Conservation (phyloP, 2,888 invertebrate genomes). For the Xylocampa areola region DNA sequence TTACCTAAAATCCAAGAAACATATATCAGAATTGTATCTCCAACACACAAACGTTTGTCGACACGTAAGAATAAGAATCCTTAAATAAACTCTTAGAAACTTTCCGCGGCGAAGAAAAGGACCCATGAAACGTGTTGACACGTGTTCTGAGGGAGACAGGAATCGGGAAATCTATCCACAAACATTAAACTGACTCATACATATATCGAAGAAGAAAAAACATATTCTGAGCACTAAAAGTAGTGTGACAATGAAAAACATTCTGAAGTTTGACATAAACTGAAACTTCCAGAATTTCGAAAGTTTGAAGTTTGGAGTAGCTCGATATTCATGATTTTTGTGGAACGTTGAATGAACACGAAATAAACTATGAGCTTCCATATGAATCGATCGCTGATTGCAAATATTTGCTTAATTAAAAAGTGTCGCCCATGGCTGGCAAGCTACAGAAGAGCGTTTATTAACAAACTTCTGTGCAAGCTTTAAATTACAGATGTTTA, state of each 20-base stretch:
- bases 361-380: constrained; percentile 18
- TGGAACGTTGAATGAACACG: constrained; percentile 7
- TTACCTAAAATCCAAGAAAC: background rate
- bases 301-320: too few relatives aligned
- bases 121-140: constrained; percentile 3
- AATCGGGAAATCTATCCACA: background rate
- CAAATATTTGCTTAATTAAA: constrained; percentile 45
- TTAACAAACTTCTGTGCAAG: constrained; percentile 36
- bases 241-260: background rate
- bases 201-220: background rate
- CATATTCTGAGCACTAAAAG: background rate
- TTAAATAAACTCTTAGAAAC: constrained; percentile 9
- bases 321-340: too few relatives aligned
- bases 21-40: constrained; percentile 3
- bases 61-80: background rate
- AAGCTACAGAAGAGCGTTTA: constrained; percentile 19
- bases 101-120: constrained; percentile 3
- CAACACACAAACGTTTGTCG: background rate
- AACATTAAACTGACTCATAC: background rate
- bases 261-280: background rate
- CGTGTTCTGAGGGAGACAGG: background rate
- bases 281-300: background rate
- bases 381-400: constrained; percentile 29
- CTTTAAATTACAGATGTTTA: constrained; percentile 31
- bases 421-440: constrained; percentile 16